Evolutionary conservation across 2,113 vertebrate genomes (phyloP).

Genomic region (Tyto alba): DNA sequence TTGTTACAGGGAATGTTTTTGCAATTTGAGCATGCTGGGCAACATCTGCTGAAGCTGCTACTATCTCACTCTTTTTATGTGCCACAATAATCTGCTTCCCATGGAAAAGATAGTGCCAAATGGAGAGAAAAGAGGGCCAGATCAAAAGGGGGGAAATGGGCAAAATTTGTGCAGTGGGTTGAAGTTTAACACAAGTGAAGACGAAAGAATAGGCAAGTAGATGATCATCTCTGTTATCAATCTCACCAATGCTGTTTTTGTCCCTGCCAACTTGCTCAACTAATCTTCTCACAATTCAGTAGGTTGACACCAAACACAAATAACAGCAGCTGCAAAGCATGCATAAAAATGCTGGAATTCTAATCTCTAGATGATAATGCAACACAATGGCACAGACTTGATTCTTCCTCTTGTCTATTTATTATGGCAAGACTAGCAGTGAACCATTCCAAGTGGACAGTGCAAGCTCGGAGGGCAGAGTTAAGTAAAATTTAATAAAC

Average conservation of each 20-base stretch:
- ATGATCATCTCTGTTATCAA: neutral
- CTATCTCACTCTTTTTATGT: neutral
- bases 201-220: neutral
- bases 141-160: neutral
- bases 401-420: conserved; percentile 8
- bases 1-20: neutral
- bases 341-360: conserved; percentile 21
- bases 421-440: neutral
- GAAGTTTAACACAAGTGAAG: neutral
- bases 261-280: conserved; percentile 5
- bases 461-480: neutral
- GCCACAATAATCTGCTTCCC: neutral
- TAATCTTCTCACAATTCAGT: conserved; percentile 26
- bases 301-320: conserved; percentile 17
- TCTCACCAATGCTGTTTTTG: neutral
- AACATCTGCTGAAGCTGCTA: conserved; percentile 31
- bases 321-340: conserved; percentile 15
- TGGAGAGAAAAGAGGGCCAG: neutral
- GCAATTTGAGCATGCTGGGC: neutral
- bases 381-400: neutral
- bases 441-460: neutral
- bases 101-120: neutral
- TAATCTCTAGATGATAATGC: conserved; percentile 18
- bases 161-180: neutral
- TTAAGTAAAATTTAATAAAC: conserved; percentile 33